Evolutionary conservation across 2,888 invertebrate species (phyloP), one percentile per base, ranked within the genome.

Genomic region (Apantesis nais): DNA sequence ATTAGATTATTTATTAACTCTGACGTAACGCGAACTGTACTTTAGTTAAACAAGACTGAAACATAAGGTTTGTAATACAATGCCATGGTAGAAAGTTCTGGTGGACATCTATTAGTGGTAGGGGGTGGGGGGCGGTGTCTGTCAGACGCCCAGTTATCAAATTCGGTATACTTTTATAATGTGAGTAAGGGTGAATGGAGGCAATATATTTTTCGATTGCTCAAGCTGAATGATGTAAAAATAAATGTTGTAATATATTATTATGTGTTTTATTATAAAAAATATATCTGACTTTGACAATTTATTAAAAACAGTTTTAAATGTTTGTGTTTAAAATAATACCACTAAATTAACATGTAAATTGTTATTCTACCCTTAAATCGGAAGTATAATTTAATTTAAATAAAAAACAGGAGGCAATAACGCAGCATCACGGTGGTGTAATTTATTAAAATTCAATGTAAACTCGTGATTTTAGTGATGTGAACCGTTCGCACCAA

Each of bases 131-230:
- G 39, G 29, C n/a, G 68, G 62, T 66, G 39, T 62, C 58, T 58
- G 8, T 37, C 25, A 29, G n/a, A 48, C 65, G 44, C 41, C 22
- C 44, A 48, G 19, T 58, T 74, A 80, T 79, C 80, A 73, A 78
- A 82, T 77, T 78, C 80, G 73, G 77, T 80, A 76, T 81, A 74
- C 73, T 77, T 80, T 76, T 74, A 55, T 60, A 74, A 70, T 19
- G 61, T 65, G 65, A 67, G 31, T 55, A 62, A 63, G 44, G 44
- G 67, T 29, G 67, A 64, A 65, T 71, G 62, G 62, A 76, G 75
- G 82, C 84, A 81, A 84, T 84, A 84, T 84, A 84, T 83, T 83
- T 84, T 83, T 84, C 69, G 78, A 84, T 84, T 83, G 84, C 84
- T 84, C 82, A 83, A 66, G 41, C 31, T 72, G 66, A 79, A 69